A percentile compares a stretch with the other conserved stretches of the same genome.
Conservation (phyloP, 2,113 vertebrate genomes). For the Collichthys lucidus region DNA sequence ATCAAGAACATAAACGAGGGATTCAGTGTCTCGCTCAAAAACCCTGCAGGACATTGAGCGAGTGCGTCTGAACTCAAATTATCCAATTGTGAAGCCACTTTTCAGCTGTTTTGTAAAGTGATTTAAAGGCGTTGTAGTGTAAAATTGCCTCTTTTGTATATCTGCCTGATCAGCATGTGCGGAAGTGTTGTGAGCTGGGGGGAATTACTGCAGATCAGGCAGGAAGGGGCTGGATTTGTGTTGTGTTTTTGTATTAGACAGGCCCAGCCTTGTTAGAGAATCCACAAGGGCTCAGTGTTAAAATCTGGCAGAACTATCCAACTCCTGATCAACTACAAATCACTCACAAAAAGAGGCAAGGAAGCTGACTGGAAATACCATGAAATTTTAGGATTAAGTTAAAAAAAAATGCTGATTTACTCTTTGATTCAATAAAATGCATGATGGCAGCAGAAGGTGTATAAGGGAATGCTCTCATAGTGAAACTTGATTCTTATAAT, state of each 20-base stretch:
- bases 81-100: neutral
- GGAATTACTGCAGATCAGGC: constrained; percentile 68
- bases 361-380: constrained; percentile 44
- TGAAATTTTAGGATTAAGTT: constrained; percentile 55
- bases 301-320: constrained; percentile 64
- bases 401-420: constrained; percentile 50
- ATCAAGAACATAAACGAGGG: constrained; percentile 6
- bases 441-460: constrained; percentile 34
- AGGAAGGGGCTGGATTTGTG: constrained; percentile 64
- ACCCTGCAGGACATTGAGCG: neutral
- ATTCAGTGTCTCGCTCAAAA: constrained; percentile 18
- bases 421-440: constrained; percentile 39
- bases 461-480: constrained; percentile 42
- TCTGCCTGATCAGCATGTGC: constrained; percentile 34
- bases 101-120: constrained; percentile 1
- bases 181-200: constrained; percentile 58
- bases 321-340: constrained; percentile 66
- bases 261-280: constrained; percentile 75
- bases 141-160: constrained; percentile 17
- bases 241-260: constrained; percentile 69
- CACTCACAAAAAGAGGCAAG: constrained; percentile 32
- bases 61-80: neutral
- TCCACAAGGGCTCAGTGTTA: constrained; percentile 71
- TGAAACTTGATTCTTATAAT: constrained; percentile 65
- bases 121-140: constrained; percentile 11